A percentile compares a stretch with the other conserved stretches of the same genome.
phyloP scores from a whole-genome alignment of 2,888 invertebrate species.

The Athalia circularis region DNA sequence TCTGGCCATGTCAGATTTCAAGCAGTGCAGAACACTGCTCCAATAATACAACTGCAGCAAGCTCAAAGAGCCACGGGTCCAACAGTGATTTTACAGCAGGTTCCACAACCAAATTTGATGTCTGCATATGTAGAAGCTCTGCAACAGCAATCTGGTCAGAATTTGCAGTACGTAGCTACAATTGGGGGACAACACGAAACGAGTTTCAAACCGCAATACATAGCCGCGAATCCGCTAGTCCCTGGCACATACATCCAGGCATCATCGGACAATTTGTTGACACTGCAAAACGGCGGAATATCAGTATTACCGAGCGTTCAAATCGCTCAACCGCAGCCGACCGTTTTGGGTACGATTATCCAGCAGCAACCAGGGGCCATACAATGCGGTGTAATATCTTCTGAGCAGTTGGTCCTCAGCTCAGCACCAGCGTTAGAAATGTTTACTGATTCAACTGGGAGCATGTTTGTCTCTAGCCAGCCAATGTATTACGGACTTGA shows the following conservation, averaged over 20 bases:
- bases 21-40: slow-evolving; percentile 72
- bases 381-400: slow-evolving; percentile 75
- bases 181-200: slow-evolving; percentile 78
- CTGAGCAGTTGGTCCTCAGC: slow-evolving; percentile 80
- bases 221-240: slow-evolving; percentile 67
- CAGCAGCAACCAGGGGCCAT: slow-evolving; percentile 77
- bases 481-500: slow-evolving; percentile 90
- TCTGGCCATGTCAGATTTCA: slow-evolving; percentile 61
- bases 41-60: slow-evolving; percentile 77
- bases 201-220: slow-evolving; percentile 68
- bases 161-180: slow-evolving; percentile 86
- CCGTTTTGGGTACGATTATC: slow-evolving; percentile 72
- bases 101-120: slow-evolving; percentile 78
- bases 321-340: slow-evolving; percentile 67
- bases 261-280: slow-evolving; percentile 67
- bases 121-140: slow-evolving; percentile 82
- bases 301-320: slow-evolving; percentile 70
- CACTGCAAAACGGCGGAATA: slow-evolving; percentile 69
- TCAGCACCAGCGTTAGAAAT: slow-evolving; percentile 80
- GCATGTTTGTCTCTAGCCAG: slow-evolving; percentile 78
- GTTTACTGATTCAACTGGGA: slow-evolving; percentile 77
- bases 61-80: slow-evolving; percentile 77
- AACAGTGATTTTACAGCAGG: slow-evolving; percentile 83
- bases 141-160: slow-evolving; percentile 83
- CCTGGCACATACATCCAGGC: slow-evolving; percentile 71